A percentile compares a stretch with the other conserved stretches of the same genome.
Evolutionary conservation across 37 sponge, comb jelly and placozoan species (phyloP).

Genomic region (Oscarella lobularis): DNA sequence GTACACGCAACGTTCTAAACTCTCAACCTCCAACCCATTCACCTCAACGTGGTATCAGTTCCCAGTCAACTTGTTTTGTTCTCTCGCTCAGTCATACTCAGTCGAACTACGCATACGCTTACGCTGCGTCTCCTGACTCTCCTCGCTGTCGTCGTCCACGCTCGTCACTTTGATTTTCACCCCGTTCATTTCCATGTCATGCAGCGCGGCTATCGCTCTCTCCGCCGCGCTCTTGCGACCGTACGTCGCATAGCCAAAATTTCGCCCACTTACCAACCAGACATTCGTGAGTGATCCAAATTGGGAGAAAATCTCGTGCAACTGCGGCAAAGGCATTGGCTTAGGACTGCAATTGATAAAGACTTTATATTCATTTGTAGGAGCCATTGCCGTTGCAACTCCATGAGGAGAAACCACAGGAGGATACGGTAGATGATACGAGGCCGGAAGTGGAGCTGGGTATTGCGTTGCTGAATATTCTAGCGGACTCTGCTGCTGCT

Average conservation of each 20-base stretch:
- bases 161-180: constrained; percentile 70
- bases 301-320: constrained; percentile 65
- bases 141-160: constrained; percentile 68
- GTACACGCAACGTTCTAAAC: too few relatives aligned
- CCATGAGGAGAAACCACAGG: constrained; percentile 5
- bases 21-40: too few relatives aligned
- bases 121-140: constrained; percentile 12
- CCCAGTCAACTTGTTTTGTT: too few relatives aligned
- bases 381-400: background rate
- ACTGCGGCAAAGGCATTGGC: constrained; percentile 61
- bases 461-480: constrained; percentile 1
- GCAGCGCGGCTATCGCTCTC: constrained; percentile 75
- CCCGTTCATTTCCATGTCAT: constrained; percentile 79
- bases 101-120: constrained; percentile 1
- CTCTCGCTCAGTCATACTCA: background rate
- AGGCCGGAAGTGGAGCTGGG: background rate
- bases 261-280: constrained; percentile 76
- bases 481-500: background rate
- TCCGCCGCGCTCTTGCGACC: constrained; percentile 58
- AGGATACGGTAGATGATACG: background rate
- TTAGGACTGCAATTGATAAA: constrained; percentile 84
- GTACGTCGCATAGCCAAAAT: constrained; percentile 89
- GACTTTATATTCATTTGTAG: constrained; percentile 26
- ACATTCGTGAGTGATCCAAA: constrained; percentile 82
- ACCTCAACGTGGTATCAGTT: too few relatives aligned